These are phyloP conservation scores for Acanthococcus lagerstroemiae DNA, from an alignment of 2,888 invertebrate genomes.

Conservation along the genomic window DNA sequence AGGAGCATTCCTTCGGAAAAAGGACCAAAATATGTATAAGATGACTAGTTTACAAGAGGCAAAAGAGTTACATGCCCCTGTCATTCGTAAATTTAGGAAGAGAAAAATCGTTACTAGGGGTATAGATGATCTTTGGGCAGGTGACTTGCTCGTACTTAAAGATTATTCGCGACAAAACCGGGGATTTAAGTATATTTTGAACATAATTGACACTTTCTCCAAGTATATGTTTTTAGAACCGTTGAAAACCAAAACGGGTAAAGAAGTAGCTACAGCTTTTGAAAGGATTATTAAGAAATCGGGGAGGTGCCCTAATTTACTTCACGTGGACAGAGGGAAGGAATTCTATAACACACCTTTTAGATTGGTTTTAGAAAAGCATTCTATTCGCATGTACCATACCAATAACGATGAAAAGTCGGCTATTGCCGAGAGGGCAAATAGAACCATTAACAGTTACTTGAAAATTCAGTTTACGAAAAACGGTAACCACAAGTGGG, in stretches of 20 bases:
- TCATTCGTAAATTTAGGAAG: background rate
- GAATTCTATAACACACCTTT: background rate
- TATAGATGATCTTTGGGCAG: constrained; percentile 27
- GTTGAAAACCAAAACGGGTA: constrained; percentile 4
- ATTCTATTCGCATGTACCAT: constrained; percentile 3
- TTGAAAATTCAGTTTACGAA: constrained; percentile 5
- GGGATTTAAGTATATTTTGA: constrained; percentile 29
- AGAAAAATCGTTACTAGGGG: constrained; percentile 16
- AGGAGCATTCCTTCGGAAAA: too few species aligned
- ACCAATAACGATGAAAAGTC: constrained; percentile 5
- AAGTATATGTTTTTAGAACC: too few species aligned
- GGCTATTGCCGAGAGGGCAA: background rate
- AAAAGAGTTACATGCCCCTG: background rate
- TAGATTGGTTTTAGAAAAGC: background rate
- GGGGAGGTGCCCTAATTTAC: background rate
- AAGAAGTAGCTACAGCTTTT: background rate
- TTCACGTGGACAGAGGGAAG: constrained; percentile 4
- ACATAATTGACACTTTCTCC: constrained; percentile 26
- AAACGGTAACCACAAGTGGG: background rate
- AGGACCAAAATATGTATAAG: too few species aligned
- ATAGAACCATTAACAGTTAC: constrained; percentile 3
- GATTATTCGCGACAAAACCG: constrained; percentile 19
- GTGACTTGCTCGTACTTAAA: constrained; percentile 24
- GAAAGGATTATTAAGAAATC: background rate
- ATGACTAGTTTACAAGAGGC: background rate